Conservation (phyloP, 1,140 invertebrate genomes). For the Bombus impatiens region DNA sequence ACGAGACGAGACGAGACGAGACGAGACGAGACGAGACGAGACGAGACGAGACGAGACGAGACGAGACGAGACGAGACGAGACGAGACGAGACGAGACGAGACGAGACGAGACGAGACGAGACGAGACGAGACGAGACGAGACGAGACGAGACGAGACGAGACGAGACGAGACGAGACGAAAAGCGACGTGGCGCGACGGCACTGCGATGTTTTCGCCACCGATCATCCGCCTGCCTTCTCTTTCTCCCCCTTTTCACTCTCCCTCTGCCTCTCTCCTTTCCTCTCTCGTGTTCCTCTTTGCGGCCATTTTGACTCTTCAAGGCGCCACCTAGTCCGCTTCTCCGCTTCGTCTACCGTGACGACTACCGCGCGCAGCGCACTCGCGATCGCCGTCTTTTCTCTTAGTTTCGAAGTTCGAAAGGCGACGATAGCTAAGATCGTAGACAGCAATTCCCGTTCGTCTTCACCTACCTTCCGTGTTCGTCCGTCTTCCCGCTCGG, state of each 20-base stretch:
- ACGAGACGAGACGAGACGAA: not conserved
- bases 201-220: slow-evolving; percentile 50
- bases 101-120: too few relatives aligned
- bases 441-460: not conserved
- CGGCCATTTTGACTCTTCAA: slow-evolving; percentile 73
- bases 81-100: too few relatives aligned
- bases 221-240: not conserved
- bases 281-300: slow-evolving; percentile 8
- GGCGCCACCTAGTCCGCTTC: slow-evolving; percentile 72
- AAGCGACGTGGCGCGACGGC: slow-evolving; percentile 11
- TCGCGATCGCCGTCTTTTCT: slow-evolving; percentile 8
- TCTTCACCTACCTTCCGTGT: slow-evolving; percentile 33
- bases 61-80: too few relatives aligned
- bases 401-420: not conserved
- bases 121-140: too few relatives aligned
- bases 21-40: too few relatives aligned
- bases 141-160: not conserved
- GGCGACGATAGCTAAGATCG: not conserved
- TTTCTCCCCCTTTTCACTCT: slow-evolving; percentile 11
- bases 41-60: too few relatives aligned
- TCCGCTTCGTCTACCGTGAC: slow-evolving; percentile 53
- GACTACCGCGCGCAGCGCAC: slow-evolving; percentile 4
- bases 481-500: not conserved
- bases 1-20: too few relatives aligned
- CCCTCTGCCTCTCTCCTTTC: not conserved